Evolutionary conservation across 2,888 invertebrate genomes (phyloP).

Genomic region (Ceraclea dissimilis): DNA sequence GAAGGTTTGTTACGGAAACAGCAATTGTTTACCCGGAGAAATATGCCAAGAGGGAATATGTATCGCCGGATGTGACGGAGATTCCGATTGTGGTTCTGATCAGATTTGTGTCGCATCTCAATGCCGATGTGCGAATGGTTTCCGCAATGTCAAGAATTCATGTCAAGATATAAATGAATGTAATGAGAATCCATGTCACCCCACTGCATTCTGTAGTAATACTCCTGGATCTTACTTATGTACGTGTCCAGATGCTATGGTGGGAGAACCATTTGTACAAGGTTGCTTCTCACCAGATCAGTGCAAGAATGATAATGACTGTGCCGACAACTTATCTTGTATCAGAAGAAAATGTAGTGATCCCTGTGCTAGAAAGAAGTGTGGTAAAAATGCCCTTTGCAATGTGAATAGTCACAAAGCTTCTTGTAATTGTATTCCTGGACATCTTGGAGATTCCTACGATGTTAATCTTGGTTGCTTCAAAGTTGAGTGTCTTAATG

Average conservation of each 20-base stretch:
- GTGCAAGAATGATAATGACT: constrained; percentile 67
- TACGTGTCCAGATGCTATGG: constrained; percentile 67
- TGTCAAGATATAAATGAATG: constrained; percentile 84
- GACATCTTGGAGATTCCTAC: constrained; percentile 73
- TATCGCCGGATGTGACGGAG: constrained; percentile 72
- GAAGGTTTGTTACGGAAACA: constrained; percentile 83
- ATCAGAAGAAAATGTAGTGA: constrained; percentile 70
- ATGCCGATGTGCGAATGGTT: constrained; percentile 74
- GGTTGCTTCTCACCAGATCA: constrained; percentile 73
- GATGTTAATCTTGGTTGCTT: constrained; percentile 75
- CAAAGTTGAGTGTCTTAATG: constrained; percentile 77
- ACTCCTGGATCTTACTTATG: constrained; percentile 74
- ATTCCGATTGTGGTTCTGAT: constrained; percentile 70
- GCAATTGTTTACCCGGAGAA: constrained; percentile 85
- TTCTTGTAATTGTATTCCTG: constrained; percentile 70
- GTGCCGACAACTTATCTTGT: constrained; percentile 69
- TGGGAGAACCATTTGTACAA: constrained; percentile 58
- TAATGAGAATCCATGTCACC: constrained; percentile 68
- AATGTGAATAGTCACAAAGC: constrained; percentile 64
- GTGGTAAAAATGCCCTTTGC: constrained; percentile 73
- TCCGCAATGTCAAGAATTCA: constrained; percentile 61
- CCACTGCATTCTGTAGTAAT: constrained; percentile 72
- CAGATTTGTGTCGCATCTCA: constrained; percentile 69
- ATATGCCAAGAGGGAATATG: constrained; percentile 78
- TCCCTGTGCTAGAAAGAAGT: constrained; percentile 64